Conservation (phyloP, 2,888 invertebrate genomes). For the Scaptomyza parva region DNA sequence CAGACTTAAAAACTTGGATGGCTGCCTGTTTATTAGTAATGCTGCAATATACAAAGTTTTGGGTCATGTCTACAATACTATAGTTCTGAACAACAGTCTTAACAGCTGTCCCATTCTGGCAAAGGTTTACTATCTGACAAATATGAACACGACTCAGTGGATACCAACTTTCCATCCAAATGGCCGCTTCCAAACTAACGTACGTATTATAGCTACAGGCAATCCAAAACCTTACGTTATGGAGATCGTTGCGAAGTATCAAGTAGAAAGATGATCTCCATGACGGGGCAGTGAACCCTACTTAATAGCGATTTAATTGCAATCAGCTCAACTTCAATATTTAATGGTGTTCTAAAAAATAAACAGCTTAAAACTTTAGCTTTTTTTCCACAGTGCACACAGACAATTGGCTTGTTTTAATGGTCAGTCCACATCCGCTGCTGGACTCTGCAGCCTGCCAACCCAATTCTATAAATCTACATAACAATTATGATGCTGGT, state of each 20-base stretch:
- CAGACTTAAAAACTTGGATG: slow-evolving; percentile 26
- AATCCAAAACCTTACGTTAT: slow-evolving; percentile 13
- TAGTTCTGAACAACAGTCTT: slow-evolving; percentile 31
- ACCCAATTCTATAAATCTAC: slow-evolving; percentile 71
- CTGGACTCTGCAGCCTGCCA: slow-evolving; percentile 39
- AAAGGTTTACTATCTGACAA: slow-evolving; percentile 29
- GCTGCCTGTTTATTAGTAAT: slow-evolving; percentile 44
- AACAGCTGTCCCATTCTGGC: slow-evolving; percentile 38
- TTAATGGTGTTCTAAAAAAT: not conserved
- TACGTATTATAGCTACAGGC: slow-evolving; percentile 4
- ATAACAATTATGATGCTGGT: slow-evolving; percentile 77
- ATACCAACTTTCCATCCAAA: slow-evolving; percentile 27
- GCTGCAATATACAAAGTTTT: slow-evolving; percentile 26
- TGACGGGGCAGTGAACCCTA: not conserved
- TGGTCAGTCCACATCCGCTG: slow-evolving; percentile 33
- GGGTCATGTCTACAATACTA: not conserved
- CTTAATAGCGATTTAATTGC: not conserved
- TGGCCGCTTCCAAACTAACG: slow-evolving; percentile 24
- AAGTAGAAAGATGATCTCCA: slow-evolving; percentile 3
- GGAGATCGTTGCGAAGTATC: slow-evolving; percentile 41
- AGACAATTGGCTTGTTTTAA: slow-evolving; percentile 20
- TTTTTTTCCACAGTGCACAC: slow-evolving; percentile 15
- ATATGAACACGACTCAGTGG: slow-evolving; percentile 1
- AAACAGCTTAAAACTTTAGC: not conserved
- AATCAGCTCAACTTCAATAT: not conserved